Evolutionary conservation across 2,888 invertebrate genomes (phyloP).

Genomic region (Apamea monoglypha): DNA sequence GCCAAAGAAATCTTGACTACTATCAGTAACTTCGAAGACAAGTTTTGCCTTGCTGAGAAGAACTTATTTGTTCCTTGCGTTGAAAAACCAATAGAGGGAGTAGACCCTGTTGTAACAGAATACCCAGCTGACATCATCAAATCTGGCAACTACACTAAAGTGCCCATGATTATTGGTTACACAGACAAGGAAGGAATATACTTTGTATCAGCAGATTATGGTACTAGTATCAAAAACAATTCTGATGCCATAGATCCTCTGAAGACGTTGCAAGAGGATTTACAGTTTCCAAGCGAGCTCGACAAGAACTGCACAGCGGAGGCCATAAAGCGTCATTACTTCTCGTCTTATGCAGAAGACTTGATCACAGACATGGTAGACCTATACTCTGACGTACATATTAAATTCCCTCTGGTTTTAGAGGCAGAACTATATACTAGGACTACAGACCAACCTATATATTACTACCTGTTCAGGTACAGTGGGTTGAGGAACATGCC

Average conservation of each 20-base stretch:
- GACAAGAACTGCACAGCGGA: conserved; percentile 79
- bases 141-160: conserved; percentile 83
- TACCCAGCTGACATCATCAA: conserved; percentile 80
- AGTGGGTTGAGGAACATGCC: conserved; percentile 83
- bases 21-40: conserved; percentile 79
- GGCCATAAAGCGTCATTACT: conserved; percentile 78
- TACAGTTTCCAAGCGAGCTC: conserved; percentile 79
- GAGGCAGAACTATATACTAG: conserved; percentile 81
- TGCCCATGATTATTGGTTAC: conserved; percentile 86
- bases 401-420: conserved; percentile 82
- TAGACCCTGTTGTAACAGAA: conserved; percentile 80
- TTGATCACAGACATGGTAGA: conserved; percentile 85
- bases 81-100: conserved; percentile 81
- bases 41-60: conserved; percentile 79
- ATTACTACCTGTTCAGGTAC: conserved; percentile 84
- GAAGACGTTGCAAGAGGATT: conserved; percentile 76
- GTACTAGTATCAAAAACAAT: conserved; percentile 75
- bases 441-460: conserved; percentile 82
- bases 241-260: conserved; percentile 71
- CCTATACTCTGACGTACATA: conserved; percentile 84
- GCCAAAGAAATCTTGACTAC: conserved; percentile 78
- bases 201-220: conserved; percentile 83
- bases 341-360: conserved; percentile 79
- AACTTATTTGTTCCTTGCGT: conserved; percentile 84
- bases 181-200: conserved; percentile 86